Evolutionary conservation across 2,797 vertebrate species (phyloP).

Genomic region (Hafferia zeledoni): DNA sequence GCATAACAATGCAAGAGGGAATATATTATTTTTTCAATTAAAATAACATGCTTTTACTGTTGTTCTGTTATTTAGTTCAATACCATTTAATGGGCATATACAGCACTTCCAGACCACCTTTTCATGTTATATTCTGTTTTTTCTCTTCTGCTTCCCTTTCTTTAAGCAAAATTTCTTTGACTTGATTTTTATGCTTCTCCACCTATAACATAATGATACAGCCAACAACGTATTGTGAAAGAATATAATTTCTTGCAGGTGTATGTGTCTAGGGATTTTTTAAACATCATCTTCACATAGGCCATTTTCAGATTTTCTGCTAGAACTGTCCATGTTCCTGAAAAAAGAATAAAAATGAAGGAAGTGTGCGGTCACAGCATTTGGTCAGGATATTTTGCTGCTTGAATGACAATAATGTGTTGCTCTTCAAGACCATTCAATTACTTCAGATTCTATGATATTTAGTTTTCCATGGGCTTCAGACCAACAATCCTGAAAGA

Average conservation of each 20-base stretch:
- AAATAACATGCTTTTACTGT: background rate
- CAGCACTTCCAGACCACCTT: background rate
- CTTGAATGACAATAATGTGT: background rate
- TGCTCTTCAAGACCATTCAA: background rate
- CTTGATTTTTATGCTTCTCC: background rate
- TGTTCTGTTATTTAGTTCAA: background rate
- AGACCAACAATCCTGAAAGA: background rate
- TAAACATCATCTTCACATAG: background rate
- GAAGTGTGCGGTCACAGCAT: background rate
- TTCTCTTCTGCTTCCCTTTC: background rate
- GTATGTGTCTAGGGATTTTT: background rate
- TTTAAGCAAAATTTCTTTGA: slow-evolving; percentile 5
- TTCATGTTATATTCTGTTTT: background rate
- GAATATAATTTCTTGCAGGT: background rate
- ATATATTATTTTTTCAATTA: slow-evolving; percentile 6
- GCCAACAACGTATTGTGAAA: background rate
- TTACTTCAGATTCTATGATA: background rate
- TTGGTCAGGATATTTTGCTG: background rate
- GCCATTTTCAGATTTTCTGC: background rate
- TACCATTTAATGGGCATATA: background rate
- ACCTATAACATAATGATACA: background rate
- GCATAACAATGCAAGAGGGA: background rate
- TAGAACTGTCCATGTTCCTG: background rate
- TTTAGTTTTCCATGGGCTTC: background rate
- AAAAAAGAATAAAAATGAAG: slow-evolving; percentile 1